These are phyloP conservation scores for Eupithecia inturbata DNA, from an alignment of 2,888 invertebrate species.

Conservation along the genomic window DNA sequence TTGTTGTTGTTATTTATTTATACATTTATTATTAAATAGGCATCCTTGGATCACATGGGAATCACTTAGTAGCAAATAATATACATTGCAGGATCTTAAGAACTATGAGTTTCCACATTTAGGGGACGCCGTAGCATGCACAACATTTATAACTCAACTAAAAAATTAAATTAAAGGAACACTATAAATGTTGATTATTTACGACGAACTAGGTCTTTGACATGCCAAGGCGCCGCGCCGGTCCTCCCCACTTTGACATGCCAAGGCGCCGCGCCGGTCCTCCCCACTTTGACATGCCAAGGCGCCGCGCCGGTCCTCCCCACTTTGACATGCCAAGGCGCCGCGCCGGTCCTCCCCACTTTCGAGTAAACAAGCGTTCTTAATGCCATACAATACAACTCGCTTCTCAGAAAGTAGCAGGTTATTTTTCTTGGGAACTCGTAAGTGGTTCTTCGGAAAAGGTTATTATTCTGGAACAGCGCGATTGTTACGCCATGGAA, in stretches of 20 bases:
- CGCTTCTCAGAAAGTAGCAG: slow-evolving; percentile 13
- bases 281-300: neutral
- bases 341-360: neutral
- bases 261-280: neutral
- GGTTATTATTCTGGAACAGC: slow-evolving; percentile 22
- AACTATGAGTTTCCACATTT: no score
- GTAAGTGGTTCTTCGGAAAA: slow-evolving; percentile 28
- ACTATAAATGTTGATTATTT: neutral
- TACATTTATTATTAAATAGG: no score
- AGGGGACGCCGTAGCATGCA: no score
- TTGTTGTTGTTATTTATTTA: no score
- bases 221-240: neutral
- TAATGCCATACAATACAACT: neutral
- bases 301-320: neutral
- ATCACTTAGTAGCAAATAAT: no score
- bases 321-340: neutral
- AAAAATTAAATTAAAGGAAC: no score
- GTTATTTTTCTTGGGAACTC: slow-evolving; percentile 29
- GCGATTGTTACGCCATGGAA: slow-evolving; percentile 20
- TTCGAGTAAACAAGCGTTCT: neutral
- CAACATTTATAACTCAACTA: no score
- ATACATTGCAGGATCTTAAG: no score
- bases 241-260: neutral
- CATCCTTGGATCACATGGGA: no score
- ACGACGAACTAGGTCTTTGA: neutral